Percentiles rank a stretch among this genome's conserved stretches.
Conservation (phyloP, 2,113 vertebrate genomes). For the Trochalopteron elliotii region DNA sequence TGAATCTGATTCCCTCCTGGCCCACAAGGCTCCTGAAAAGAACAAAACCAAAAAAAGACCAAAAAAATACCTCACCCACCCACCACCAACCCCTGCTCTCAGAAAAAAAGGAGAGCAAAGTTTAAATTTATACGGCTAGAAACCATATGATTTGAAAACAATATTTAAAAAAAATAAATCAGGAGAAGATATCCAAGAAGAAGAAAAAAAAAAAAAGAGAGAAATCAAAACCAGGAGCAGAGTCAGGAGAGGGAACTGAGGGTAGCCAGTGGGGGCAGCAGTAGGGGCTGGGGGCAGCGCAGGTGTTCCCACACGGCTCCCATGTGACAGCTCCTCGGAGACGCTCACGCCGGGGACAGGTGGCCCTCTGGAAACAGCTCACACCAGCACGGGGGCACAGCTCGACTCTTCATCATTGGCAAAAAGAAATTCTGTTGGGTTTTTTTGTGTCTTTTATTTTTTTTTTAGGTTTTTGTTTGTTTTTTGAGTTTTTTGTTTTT, state of each 20-base stretch:
- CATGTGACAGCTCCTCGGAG: background rate
- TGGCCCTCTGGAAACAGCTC: background rate
- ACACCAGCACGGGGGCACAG: slow-evolving; percentile 37
- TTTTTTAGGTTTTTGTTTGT: slow-evolving; percentile 46
- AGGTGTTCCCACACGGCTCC: slow-evolving; percentile 15
- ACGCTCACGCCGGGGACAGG: background rate
- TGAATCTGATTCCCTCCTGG: slow-evolving; percentile 36
- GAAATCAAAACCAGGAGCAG: slow-evolving; percentile 24
- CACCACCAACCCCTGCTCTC: background rate
- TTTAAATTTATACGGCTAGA: slow-evolving; percentile 10
- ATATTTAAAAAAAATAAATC: background rate
- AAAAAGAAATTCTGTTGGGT: slow-evolving; percentile 61
- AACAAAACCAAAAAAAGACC: background rate
- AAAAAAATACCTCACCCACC: background rate
- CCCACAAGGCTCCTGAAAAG: slow-evolving; percentile 6
- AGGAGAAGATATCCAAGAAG: background rate
- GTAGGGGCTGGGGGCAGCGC: background rate
- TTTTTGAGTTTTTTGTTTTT: slow-evolving; percentile 63
- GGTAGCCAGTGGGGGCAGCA: slow-evolving; percentile 17
- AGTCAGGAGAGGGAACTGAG: background rate
- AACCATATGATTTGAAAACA: slow-evolving; percentile 18
- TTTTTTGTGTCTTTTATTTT: background rate
- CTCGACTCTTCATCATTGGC: slow-evolving; percentile 69
- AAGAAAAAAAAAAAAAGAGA: background rate
- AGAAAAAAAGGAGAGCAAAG: slow-evolving; percentile 28